Evolutionary conservation across 1,140 invertebrate species (phyloP), one percentile per base, ranked within the genome.

Genomic region (Zaprionus vittiger): DNA sequence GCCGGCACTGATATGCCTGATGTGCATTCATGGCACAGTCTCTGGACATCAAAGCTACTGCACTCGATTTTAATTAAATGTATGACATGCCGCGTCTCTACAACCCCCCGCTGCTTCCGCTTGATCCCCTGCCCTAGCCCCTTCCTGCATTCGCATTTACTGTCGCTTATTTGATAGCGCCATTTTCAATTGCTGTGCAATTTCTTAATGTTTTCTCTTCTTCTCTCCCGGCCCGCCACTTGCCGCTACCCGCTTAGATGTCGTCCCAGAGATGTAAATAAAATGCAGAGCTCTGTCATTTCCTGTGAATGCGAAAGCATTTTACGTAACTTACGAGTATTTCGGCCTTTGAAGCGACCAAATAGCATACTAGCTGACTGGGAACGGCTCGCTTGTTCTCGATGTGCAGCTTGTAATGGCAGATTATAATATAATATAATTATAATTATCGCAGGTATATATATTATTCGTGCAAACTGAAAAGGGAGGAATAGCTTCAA

Each of bases 171-270:
- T 83, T 85, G 79, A 70, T 63, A 66, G 79, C 77, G 70, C 73
- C 62, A 83, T 89, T 89, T 74, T 86, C 75, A 85, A 90, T 89
- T 85, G 86, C 82, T 79, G 38, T 91, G 85, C 85, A 89, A 90
- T 89, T 82, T 79, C 85, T 89, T 89, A 91, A 90, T 91, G 85
- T 79, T 84, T 82, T 67, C 62, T 56, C 49, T 28, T 54, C 57
- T 57, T 54, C 20, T n/a, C 5, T 26, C 26, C 2, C 5, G 24
- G 55, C 57, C 26, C 26, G 12, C n/a, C 20, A 47, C 41, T 17
- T 17, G 0, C 67, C 20, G 20, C 47, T 74, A 67, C 62, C 24
- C 68, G 69, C 55, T 73, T 73, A 72, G 68, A 72, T 66, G 73
- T 77, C 22, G 38, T 66, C 14, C 56, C 56, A 24, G 26, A 71